Base-by-base conservation (phyloP, 2,888 invertebrate genomes). In the Baronia brevicornis region DNA sequence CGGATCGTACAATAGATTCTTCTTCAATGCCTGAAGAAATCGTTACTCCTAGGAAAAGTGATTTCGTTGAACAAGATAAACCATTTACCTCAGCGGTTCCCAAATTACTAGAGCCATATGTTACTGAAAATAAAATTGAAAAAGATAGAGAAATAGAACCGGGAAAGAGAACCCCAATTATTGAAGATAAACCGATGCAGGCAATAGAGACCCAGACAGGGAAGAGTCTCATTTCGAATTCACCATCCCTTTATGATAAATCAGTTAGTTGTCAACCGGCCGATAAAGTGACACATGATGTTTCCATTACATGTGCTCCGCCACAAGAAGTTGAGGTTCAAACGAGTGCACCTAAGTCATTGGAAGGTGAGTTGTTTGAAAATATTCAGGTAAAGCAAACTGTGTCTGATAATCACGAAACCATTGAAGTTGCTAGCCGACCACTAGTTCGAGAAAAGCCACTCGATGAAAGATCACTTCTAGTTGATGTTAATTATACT, bases 401-500 rank as follows among this genome's bases (percentile, higher is more conserved):
- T 6, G 65, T 87, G 35, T 85, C 86, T 31, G 89, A 86, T 38
- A 89, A 88, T 2, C 87, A 89, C 48, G 91, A 91, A 67, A 90
- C 89, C 0, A 91, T 92, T 44, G 89, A 91, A 73, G 90, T 91
- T 38, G 89, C 89, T 6, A 90, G 90, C 33, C 86, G 86, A 44
- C 87, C 89, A 3, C 74, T 88, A 31, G 54, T 75, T 13, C 71
- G 86, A 47, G 73, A 85, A 31, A 77, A 64, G 28, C 60, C 64
- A 32, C 60, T 79, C 6, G 75, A 87, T 11, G 87, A 89, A 1
- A 88, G 89, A 36, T 89, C 90, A 37, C 79, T 91, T 17, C 68
- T 89, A 14, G 89, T 93, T 4, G 91, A 92, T 60, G 92, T 93
- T 46, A 89, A 90, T 50, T 93, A 93, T 48, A 87, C 82, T 60